Conservation (phyloP, 2,888 invertebrate species). For the Sminthurinus aureus region DNA sequence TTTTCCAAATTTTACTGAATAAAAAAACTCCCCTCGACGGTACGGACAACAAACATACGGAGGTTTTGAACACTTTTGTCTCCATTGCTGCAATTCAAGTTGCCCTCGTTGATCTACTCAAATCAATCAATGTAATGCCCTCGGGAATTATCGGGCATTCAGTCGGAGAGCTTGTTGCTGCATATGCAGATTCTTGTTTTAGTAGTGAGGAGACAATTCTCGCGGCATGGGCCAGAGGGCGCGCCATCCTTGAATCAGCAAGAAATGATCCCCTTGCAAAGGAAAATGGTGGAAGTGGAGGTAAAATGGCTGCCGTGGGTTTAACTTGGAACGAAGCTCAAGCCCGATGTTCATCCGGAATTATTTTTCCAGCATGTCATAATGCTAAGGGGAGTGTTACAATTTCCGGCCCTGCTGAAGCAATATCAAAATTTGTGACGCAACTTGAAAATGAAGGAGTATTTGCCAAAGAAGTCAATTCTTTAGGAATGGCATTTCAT, state of each 20-base stretch:
- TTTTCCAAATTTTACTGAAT: slow-evolving; percentile 73
- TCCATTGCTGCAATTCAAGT: slow-evolving; percentile 87
- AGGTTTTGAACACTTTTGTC: slow-evolving; percentile 89
- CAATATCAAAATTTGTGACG: slow-evolving; percentile 74
- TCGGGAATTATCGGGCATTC: slow-evolving; percentile 97
- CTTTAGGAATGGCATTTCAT: slow-evolving; percentile 89
- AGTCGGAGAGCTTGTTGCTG: slow-evolving; percentile 91
- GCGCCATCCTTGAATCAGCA: slow-evolving; percentile 72
- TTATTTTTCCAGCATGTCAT: slow-evolving; percentile 89
- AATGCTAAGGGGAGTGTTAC: slow-evolving; percentile 93
- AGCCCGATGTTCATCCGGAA: slow-evolving; percentile 63
- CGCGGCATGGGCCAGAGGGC: slow-evolving; percentile 76
- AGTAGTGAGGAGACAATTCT: slow-evolving; percentile 92
- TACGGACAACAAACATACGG: slow-evolving; percentile 79
- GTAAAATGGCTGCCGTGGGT: slow-evolving; percentile 90
- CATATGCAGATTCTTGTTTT: slow-evolving; percentile 94
- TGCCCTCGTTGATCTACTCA: slow-evolving; percentile 86
- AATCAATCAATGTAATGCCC: slow-evolving; percentile 77
- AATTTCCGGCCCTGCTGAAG: slow-evolving; percentile 82
- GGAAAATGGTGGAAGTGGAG: slow-evolving; percentile 69
- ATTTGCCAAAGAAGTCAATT: slow-evolving; percentile 84
- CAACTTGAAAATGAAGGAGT: slow-evolving; percentile 75
- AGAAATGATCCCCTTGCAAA: slow-evolving; percentile 62
- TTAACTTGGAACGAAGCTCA: slow-evolving; percentile 84
- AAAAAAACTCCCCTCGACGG: slow-evolving; percentile 70